Conservation (phyloP, 2,888 invertebrate species). For the Ptychoptera albimana region DNA sequence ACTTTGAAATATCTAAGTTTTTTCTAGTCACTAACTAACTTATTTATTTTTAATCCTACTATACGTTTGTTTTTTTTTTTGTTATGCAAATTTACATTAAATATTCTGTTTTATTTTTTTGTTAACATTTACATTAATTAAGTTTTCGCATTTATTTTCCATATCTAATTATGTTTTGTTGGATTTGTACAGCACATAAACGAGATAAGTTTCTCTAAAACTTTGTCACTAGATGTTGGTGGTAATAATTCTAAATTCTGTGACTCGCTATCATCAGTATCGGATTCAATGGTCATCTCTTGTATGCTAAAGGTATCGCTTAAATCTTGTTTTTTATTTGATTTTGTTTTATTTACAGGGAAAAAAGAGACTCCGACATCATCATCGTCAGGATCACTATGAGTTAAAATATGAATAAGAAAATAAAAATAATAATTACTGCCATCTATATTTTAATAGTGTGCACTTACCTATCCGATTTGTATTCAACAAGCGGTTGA, state of each 20-base stretch:
- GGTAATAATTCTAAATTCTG: constrained; percentile 28
- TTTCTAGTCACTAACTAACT: too few species aligned
- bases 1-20: too few species aligned
- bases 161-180: background rate
- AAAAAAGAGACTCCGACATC: constrained; percentile 22
- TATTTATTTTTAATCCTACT: too few species aligned
- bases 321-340: constrained; percentile 18
- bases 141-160: background rate
- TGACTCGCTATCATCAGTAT: constrained; percentile 25
- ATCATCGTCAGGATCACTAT: constrained; percentile 26
- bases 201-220: constrained; percentile 15
- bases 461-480: constrained; percentile 23
- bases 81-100: too few species aligned
- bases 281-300: constrained; percentile 31
- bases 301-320: constrained; percentile 31
- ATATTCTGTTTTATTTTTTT: too few species aligned
- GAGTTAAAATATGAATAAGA: too few species aligned
- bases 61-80: too few species aligned
- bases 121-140: too few species aligned
- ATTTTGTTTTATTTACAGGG: constrained; percentile 19
- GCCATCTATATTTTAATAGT: background rate
- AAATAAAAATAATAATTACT: background rate
- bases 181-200: constrained; percentile 1
- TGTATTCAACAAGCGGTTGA: constrained; percentile 29
- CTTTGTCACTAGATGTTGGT: constrained; percentile 19